phyloP scores from a whole-genome alignment of 2,113 vertebrate genomes.

The Pholis gunnellus region DNA sequence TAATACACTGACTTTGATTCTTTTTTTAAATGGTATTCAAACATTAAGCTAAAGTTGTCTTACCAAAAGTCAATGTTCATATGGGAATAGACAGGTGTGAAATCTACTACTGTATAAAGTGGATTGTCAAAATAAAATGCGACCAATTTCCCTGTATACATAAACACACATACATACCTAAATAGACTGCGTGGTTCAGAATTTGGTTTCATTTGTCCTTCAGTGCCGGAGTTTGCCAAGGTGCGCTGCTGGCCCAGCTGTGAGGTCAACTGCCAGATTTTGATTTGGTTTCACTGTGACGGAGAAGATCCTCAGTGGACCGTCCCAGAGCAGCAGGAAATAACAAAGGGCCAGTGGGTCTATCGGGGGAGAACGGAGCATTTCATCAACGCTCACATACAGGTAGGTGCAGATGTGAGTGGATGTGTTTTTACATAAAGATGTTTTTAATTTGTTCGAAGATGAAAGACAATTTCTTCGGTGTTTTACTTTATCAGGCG shows the following conservation, averaged over 20 bases:
- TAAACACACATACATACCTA: background rate
- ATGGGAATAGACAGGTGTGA: background rate
- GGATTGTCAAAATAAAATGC: background rate
- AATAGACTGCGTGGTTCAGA: background rate
- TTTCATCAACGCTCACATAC: slow-evolving; percentile 82
- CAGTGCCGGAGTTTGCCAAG: slow-evolving; percentile 84
- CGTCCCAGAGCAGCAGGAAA: slow-evolving; percentile 81
- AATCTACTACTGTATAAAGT: background rate
- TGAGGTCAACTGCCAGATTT: slow-evolving; percentile 82
- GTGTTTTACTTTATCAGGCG: background rate
- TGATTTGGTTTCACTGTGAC: slow-evolving; percentile 87
- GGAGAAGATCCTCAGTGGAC: slow-evolving; percentile 76
- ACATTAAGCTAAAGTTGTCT: background rate
- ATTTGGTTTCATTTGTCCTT: background rate
- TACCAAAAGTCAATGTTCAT: background rate
- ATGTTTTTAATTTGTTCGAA: background rate
- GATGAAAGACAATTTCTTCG: background rate
- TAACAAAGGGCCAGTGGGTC: slow-evolving; percentile 79
- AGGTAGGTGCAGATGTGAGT: slow-evolving; percentile 55
- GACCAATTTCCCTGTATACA: background rate
- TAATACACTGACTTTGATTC: background rate
- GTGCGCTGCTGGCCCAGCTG: slow-evolving; percentile 82
- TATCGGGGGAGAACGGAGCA: slow-evolving; percentile 84
- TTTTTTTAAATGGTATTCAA: background rate
- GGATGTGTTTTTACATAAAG: background rate